Percentiles rank a stretch among this genome's conserved stretches.
phyloP scores from a whole-genome alignment of 2,113 vertebrate genomes.

The Pontoporia blainvillei region DNA sequence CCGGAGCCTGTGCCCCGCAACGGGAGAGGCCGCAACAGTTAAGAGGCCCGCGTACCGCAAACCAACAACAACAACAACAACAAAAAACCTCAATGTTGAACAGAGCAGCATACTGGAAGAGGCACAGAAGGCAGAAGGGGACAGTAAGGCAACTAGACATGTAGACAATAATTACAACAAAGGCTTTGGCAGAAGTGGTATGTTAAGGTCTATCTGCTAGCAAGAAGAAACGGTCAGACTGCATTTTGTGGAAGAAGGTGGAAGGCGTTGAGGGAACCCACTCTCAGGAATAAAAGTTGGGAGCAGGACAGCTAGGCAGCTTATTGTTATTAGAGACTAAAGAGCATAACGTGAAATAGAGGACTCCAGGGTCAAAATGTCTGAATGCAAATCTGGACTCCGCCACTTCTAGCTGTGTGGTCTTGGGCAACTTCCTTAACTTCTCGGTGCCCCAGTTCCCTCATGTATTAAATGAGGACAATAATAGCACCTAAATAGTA shows the following conservation, averaged over 20 bases:
- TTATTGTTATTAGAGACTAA: not conserved
- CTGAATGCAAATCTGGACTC: not conserved
- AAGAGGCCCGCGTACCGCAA: too few species aligned
- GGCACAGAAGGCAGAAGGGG: not conserved
- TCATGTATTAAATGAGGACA: not conserved
- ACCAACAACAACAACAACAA: too few species aligned
- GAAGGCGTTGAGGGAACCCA: not conserved
- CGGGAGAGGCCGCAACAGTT: too few species aligned
- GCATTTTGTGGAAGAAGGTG: not conserved
- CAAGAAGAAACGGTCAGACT: not conserved
- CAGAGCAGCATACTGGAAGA: not conserved
- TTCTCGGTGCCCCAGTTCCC: not conserved
- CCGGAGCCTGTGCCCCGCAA: rapidly evolving
- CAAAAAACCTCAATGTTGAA: not conserved
- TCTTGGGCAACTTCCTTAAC: not conserved
- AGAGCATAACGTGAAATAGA: not conserved
- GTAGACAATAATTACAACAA: not conserved
- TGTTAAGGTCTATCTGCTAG: not conserved
- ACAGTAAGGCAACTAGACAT: not conserved
- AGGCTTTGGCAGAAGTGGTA: not conserved
- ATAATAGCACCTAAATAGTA: not conserved
- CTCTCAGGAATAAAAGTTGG: not conserved
- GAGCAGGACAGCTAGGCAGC: not conserved
- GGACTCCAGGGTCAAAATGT: not conserved
- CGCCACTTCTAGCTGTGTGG: not conserved